Percentiles rank a stretch among this genome's conserved stretches.
These are phyloP conservation scores for Echinometra lucunter DNA, from an alignment of 53 echinoderm and acorn worm genomes.

Conservation along the genomic window DNA sequence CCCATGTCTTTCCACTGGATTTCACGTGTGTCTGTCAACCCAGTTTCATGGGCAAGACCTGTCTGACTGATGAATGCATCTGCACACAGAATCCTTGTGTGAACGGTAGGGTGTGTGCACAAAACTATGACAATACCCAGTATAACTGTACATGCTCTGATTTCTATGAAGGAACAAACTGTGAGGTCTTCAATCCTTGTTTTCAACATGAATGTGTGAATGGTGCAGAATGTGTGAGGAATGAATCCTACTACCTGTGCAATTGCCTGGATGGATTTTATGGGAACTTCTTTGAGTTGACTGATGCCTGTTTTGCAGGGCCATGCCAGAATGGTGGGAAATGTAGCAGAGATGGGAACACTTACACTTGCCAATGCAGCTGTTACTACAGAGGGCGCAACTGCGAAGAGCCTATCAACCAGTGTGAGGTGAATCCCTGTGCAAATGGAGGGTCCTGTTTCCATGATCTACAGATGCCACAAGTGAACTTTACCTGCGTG, in stretches of 20 bases:
- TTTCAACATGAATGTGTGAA: constrained; percentile 83
- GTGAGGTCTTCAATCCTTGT: constrained; percentile 89
- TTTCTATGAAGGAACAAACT: constrained; percentile 89
- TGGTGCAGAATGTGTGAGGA: constrained; percentile 78
- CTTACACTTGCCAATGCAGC: constrained; percentile 80
- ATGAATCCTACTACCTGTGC: constrained; percentile 80
- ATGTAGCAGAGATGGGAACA: constrained; percentile 70
- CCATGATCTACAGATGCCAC: constrained; percentile 81
- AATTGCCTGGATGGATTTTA: constrained; percentile 74
- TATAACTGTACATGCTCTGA: constrained; percentile 88
- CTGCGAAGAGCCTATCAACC: constrained; percentile 88
- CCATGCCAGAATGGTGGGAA: constrained; percentile 83
- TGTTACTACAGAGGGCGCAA: constrained; percentile 81
- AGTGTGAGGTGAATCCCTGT: constrained; percentile 86
- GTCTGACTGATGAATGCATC: constrained; percentile 83
- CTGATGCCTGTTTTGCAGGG: constrained; percentile 76
- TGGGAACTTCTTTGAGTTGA: constrained; percentile 80
- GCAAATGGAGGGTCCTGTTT: constrained; percentile 88
- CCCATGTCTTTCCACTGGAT: constrained; percentile 84
- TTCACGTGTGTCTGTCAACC: constrained; percentile 84
- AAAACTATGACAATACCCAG: constrained; percentile 77
- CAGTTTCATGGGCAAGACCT: constrained; percentile 90
- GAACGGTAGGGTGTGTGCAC: constrained; percentile 85
- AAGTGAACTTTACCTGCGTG: constrained; percentile 82
- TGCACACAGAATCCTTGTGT: constrained; percentile 86